Conservation (phyloP, 2,888 invertebrate genomes). For the Mesorhabditis belari region DNA sequence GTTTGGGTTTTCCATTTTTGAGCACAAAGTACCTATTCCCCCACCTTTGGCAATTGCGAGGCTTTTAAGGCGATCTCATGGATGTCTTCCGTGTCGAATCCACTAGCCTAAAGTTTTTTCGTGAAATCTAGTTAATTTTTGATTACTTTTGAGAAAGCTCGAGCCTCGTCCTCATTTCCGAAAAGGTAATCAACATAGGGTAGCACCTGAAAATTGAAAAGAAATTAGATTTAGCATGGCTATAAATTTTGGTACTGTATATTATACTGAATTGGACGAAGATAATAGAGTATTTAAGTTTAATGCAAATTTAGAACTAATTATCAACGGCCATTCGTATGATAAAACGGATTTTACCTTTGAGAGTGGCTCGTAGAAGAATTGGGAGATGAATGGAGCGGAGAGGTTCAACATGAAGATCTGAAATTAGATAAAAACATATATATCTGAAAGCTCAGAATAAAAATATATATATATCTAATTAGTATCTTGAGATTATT, state of each 20-base stretch:
- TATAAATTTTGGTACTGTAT: no score
- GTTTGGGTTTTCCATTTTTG: no score
- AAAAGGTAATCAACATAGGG: conserved; percentile 90
- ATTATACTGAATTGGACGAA: no score
- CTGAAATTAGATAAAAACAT: no score
- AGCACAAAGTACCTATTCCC: background rate
- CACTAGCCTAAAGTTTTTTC: conserved; percentile 12
- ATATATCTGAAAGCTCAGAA: no score
- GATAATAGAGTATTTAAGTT: no score
- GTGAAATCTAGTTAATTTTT: background rate
- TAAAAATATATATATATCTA: no score
- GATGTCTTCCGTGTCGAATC: conserved; percentile 63
- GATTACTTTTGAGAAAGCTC: conserved; percentile 75
- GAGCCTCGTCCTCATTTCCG: conserved; percentile 87
- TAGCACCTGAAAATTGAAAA: conserved; percentile 58
- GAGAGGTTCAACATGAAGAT: conserved; percentile 84
- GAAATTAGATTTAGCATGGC: no score
- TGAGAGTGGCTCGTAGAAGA: conserved; percentile 75
- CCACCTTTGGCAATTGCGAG: conserved; percentile 59
- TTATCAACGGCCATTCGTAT: background rate
- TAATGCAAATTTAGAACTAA: background rate
- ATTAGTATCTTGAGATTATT: no score
- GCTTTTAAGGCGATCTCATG: conserved; percentile 77
- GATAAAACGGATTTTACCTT: conserved; percentile 55
- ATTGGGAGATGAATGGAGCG: conserved; percentile 80